Conservation (phyloP, 2,797 vertebrate genomes). For the Erpetoichthys calabaricus region DNA sequence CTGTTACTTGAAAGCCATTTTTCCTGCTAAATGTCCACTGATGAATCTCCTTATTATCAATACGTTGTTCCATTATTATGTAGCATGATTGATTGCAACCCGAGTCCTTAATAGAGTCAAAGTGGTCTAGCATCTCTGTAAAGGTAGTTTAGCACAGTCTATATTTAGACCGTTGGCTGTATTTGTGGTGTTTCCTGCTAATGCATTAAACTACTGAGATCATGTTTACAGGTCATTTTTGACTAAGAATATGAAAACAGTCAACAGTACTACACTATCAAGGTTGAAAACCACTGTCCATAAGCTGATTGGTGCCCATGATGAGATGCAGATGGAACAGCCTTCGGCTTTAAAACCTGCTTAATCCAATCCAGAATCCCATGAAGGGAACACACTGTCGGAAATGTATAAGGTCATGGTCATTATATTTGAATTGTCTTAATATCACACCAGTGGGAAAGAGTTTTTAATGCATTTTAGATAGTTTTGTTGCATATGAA, state of each 20-base stretch:
- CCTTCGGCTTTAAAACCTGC: no score
- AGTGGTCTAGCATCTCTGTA: slow-evolving; percentile 9
- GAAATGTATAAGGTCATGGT: no score
- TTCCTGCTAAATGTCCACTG: slow-evolving; percentile 15
- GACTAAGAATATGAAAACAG: slow-evolving; percentile 19
- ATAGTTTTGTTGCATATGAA: no score
- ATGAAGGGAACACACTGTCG: no score
- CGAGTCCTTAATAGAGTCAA: slow-evolving; percentile 38
- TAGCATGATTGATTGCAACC: slow-evolving; percentile 41
- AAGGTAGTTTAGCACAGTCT: slow-evolving; percentile 18
- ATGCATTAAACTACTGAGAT: slow-evolving; percentile 30
- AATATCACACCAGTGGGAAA: no score
- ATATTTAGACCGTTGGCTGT: slow-evolving; percentile 39
- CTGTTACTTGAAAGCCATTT: background rate
- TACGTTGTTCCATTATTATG: slow-evolving; percentile 32
- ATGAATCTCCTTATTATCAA: slow-evolving; percentile 24
- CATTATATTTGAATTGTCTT: no score
- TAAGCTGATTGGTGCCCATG: no score
- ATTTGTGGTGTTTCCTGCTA: slow-evolving; percentile 43
- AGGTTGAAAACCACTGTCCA: no score
- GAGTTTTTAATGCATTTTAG: no score
- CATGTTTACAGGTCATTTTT: slow-evolving; percentile 12
- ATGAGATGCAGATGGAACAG: no score
- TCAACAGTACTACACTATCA: slow-evolving; percentile 13
- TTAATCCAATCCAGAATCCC: no score